These are phyloP conservation scores for Empidonax traillii DNA, from an alignment of 2,113 vertebrate species.

Conservation along the genomic window DNA sequence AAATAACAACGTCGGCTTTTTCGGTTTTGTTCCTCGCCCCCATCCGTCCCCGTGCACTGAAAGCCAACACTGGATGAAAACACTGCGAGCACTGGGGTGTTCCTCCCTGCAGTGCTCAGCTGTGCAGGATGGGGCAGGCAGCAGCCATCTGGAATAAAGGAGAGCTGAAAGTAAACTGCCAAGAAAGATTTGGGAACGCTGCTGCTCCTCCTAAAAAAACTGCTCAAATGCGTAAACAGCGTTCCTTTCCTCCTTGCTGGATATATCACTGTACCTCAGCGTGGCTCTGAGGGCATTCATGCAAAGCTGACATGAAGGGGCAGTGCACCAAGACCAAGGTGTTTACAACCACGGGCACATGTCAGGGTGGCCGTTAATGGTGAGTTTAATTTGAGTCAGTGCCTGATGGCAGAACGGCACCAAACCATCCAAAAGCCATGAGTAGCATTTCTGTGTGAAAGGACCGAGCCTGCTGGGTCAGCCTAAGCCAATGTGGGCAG, in stretches of 20 bases:
- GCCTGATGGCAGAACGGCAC: background rate
- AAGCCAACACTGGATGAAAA: background rate
- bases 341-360: background rate
- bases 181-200: background rate
- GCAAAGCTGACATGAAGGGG: background rate
- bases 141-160: background rate
- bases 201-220: background rate
- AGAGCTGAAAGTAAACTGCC: background rate
- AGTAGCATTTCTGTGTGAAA: background rate
- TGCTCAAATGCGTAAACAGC: background rate
- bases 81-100: background rate
- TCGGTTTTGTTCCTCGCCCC: background rate
- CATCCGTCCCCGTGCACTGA: background rate
- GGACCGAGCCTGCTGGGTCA: background rate
- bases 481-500: fast-evolving
- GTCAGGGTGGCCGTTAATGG: fast-evolving
- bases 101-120: background rate
- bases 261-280: background rate
- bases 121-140: background rate
- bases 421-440: background rate
- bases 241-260: background rate
- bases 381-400: background rate
- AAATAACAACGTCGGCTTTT: background rate
- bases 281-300: background rate
- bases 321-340: background rate